Evolutionary conservation across 2,888 invertebrate species (phyloP), one percentile per base, ranked within the genome.

Genomic region (Cephalotes varians): DNA sequence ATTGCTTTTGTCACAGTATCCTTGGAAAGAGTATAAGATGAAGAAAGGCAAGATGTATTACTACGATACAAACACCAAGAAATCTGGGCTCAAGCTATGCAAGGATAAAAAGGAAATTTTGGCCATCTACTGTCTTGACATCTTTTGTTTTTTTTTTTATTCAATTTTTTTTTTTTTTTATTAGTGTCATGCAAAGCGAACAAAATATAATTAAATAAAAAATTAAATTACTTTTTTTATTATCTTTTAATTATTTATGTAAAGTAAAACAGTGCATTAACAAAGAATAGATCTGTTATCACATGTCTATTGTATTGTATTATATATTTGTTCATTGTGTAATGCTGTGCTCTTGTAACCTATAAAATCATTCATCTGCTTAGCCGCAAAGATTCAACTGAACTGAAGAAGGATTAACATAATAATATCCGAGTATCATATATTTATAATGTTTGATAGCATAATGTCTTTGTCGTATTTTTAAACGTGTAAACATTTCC

Each of bases 11-110:
- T 98, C 98, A 0, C 97, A 98, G 87, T 99, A 99, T 94, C 98
- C 98, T 0, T 99, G 99, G 99, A 99, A 99, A 94, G 99, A 99
- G 94, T 99, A 99, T 94, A 98, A 98, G 84, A 98, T 99, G 0
- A 99, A 99, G 93, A 97, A 97, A 86, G 99, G 99, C 0, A 98
- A 99, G 93, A 96, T 98, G 2, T 99, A 99, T 94, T 99, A 98
- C 94, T 98, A 99, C 94, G 99, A 99, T 95, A 97, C 98, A 37
- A 97, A 96, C 86, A 99, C 99, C 0, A 99, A 99, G 93, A 99
- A 99, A 94, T 99, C 99, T 0, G 96, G 98, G n/a, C n/a, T n/a
- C n/a, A n/a, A n/a, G n/a, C n/a, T n/a, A n/a, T n/a, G n/a, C n/a
- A n/a, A n/a, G n/a, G n/a, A n/a, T n/a, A n/a, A n/a, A n/a, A n/a